Evolutionary conservation across 2,888 invertebrate genomes (phyloP), one percentile per base, ranked within the genome.

Genomic region (Spodoptera exigua): DNA sequence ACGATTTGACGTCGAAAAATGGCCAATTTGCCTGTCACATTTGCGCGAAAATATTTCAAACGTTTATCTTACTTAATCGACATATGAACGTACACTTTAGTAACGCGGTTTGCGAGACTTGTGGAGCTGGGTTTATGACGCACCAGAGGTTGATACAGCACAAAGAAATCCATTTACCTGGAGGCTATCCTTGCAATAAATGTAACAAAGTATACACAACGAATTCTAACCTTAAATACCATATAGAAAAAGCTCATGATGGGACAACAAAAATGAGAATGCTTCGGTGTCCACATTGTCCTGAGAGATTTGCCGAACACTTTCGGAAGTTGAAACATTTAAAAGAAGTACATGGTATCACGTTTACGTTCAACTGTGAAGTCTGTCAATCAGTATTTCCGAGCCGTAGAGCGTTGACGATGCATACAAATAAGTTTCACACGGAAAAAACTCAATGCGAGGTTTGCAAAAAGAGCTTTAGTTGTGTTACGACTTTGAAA

Each of bases 181-280:
- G 91, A 0, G 89, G 88, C 0, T 84, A 89, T 37, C 87, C 90
- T 2, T 95, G 95, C 64, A 84, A 81, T 0, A 85, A 78, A 68
- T 95, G 95, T 64, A 84, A 84, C 10, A 94, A 94, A 74, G 89
- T 93, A 0, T 95, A 94, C 68, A 91, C 93, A 7, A 94, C 94
- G 0, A 92, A 76, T 67, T 89, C 89, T 0, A 91, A 91, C 60
- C 68, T 91, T 3, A 89, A 87, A 71, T 89, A 85, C 53, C 91
- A 91, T 34, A 69, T 85, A 17, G 88, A 90, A 59, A 91, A 89
- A 55, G 61, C 81, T 0, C 91, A 91, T 11, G 89, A 89, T 49
- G 89, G 89, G 0, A 72, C 84, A 0, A 83, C 85, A 0, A 89
- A 86, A 27, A 86, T 85, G 81, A 68, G 88, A 40, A 83, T 87